phyloP scores from a whole-genome alignment of 2,888 invertebrate species.

The Apotomis capreana region DNA sequence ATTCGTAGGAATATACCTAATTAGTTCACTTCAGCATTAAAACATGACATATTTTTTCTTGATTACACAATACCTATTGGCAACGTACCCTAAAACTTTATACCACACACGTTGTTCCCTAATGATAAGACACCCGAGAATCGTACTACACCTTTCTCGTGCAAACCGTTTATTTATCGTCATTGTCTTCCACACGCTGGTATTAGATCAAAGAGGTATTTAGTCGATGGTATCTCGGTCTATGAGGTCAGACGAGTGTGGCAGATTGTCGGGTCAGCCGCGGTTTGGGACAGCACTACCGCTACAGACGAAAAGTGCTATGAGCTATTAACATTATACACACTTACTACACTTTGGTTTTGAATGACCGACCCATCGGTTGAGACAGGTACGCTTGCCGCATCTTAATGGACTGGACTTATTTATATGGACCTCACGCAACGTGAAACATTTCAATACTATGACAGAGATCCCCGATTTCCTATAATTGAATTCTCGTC shows the following conservation, averaged over 20 bases:
- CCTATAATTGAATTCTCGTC: constrained; percentile 15
- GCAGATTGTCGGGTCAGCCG: constrained; percentile 15
- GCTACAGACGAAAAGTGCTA: neutral
- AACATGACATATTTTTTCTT: no score
- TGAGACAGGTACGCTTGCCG: constrained; percentile 13
- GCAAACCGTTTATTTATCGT: no score
- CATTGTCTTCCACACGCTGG: no score
- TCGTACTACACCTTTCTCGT: no score
- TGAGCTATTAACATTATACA: neutral
- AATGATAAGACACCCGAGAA: no score
- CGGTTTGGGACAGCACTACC: neutral
- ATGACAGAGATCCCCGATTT: constrained; percentile 16
- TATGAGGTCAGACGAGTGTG: neutral
- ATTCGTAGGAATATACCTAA: no score
- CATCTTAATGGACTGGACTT: constrained; percentile 15
- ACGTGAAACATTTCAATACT: constrained; percentile 20
- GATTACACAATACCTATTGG: no score
- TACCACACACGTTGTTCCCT: no score
- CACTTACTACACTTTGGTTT: constrained; percentile 4
- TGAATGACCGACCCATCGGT: neutral
- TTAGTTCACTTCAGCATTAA: no score
- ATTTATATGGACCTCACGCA: constrained; percentile 35
- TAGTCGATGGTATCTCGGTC: no score
- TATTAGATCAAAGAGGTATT: no score
- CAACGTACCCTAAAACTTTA: no score